Base-by-base conservation (phyloP, 2,113 vertebrate genomes). In the Egretta garzetta region DNA sequence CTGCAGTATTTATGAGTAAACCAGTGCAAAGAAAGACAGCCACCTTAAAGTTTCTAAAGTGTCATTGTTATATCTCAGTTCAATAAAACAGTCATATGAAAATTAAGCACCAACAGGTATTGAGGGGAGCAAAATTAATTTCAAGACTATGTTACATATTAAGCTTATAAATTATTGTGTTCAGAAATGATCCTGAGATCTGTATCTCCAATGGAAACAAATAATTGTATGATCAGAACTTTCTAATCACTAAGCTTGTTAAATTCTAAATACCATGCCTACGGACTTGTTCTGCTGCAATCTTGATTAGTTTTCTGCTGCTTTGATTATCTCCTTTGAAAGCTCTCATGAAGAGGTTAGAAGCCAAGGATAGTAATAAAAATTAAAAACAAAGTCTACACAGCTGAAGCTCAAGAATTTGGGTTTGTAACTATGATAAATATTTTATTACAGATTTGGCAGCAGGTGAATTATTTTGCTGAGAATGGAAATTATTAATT, bases 191-290 rank as follows among this genome's bases (percentile, higher is more conserved):
- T 93, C 64, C 76, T 15, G 43, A 68, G 63, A 77, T 43, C 56
- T 81, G 17, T 26, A 26, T 62, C 43, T 75, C 53, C 43, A 18
- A 6, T 16, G 35, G 58, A 90, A 92, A 87, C 58, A 85, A 64
- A 91, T 73, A 13, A 14, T 27, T 56, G 49, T 22, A 12, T 3
- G 3, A 82, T 53, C 66, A 87, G 53, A 93, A 95, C 28, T 82
- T 96, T 96, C 96, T 91, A 93, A 89, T 96, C 75, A 49, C 43
- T 59, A 37, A 12, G 52, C 47, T 86, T 90, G 37, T 79, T 92
- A 73, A 80, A 52, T 95, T 90, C 58, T 70, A 72, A 75, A 70
- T 28, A 12, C 22, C 4, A 1, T 68, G 53, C 13, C 56, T 35
- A 30, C 8, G 8, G 41, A 28, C 59, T 76, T 11, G 2, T 80